Base-by-base conservation (phyloP, 1,140 invertebrate species). In the Zaprionus ghesquierei region DNA sequence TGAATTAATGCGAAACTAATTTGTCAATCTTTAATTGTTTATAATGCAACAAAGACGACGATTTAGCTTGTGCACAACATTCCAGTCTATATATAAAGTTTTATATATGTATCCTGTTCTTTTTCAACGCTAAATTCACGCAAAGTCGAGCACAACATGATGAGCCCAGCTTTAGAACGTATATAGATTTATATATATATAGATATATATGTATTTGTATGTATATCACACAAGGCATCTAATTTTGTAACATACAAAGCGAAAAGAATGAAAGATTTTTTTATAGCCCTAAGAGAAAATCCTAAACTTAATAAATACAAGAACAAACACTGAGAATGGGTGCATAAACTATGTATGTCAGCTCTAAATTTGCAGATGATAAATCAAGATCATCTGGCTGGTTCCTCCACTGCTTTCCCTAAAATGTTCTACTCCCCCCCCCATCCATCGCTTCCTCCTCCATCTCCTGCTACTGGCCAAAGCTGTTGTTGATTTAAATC, bases 221-320 rank as follows among this genome's bases (percentile, higher is more conserved):
- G 51, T 64, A 60, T 60, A 60, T 60, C 33, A 51, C 33, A 51
- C 22, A 61, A 75, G 44, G 20, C 41, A 70, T 65, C 68, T 71
- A 70, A 69, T 81, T 84, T 84, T 84, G 80, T 84, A 81, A 75
- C 25, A 81, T 72, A 76, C 58, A 53, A 64, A 61, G 62, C 59
- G 55, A 78, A 62, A n/a, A 69, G 18, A 35, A 65, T n/a, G 46
- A 59, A 79, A 71, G 77, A 80, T 65, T 31, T n/a, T n/a, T n/a
- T n/a, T n/a, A n/a, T 77, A 69, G 65, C 41, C 54, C 56, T 75
- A 75, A 81, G 66, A 68, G 23, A 68, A 63, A 63, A 69, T 35
- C 54, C 33, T 49, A 72, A 66, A 53, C 22, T 33, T 76, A 68
- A 69, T 68, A 73, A 73, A 73, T n/a, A 60, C 54, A 68, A 74